Evolutionary conservation across 2,888 invertebrate genomes (phyloP).

Genomic region (Caenorhabditis zanzibari): DNA sequence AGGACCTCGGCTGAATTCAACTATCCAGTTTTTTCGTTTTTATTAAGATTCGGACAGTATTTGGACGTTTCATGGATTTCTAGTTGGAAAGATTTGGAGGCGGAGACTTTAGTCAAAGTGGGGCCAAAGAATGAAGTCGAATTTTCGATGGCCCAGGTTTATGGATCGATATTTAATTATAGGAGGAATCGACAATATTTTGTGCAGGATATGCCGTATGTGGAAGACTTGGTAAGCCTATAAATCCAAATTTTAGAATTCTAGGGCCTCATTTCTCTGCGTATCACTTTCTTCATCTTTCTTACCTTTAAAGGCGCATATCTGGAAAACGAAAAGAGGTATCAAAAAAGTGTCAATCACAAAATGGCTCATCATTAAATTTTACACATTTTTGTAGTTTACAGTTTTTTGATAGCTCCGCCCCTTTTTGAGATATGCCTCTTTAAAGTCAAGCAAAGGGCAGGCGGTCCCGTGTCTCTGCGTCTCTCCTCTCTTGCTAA

Average conservation of each 20-base stretch:
- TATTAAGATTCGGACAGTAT: conserved; percentile 21
- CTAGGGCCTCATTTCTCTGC: not conserved
- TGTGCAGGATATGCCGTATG: conserved; percentile 48
- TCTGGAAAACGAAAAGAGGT: too few relatives aligned
- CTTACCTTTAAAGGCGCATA: too few relatives aligned
- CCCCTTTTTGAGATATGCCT: too few relatives aligned
- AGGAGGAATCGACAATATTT: conserved; percentile 62
- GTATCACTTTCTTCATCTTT: too few relatives aligned
- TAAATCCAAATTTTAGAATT: not conserved
- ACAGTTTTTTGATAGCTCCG: too few relatives aligned
- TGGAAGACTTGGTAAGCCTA: conserved; percentile 67
- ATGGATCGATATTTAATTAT: conserved; percentile 59
- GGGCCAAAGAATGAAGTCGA: conserved; percentile 62
- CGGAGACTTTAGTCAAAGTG: conserved; percentile 56
- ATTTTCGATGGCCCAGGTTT: conserved; percentile 65
- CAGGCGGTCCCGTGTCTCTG: too few relatives aligned
- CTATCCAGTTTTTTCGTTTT: conserved; percentile 43
- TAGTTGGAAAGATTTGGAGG: conserved; percentile 61
- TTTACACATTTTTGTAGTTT: too few relatives aligned
- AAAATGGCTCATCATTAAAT: too few relatives aligned
- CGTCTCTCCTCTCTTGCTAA: too few relatives aligned
- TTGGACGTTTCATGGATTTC: conserved; percentile 33
- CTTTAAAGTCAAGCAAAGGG: too few relatives aligned
- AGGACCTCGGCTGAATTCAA: conserved; percentile 38
- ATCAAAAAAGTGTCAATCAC: too few relatives aligned